phyloP scores from a whole-genome alignment of 2,888 invertebrate species.

The Plebejus argus region DNA sequence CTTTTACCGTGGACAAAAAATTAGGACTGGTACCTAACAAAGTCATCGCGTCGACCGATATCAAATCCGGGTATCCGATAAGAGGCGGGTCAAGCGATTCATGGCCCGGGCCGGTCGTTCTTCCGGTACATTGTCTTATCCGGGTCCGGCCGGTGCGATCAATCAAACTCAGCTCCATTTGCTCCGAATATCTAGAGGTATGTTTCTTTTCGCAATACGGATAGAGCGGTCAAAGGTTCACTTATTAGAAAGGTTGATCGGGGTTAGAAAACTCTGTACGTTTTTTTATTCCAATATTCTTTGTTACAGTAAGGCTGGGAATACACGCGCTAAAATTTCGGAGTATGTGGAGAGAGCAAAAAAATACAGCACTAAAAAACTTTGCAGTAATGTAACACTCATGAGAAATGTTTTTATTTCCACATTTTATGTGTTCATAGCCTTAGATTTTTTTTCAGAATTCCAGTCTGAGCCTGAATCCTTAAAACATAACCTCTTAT shows the following conservation, averaged over 20 bases:
- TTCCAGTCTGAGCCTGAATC: no score
- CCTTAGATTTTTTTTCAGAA: no score
- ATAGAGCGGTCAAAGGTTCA: background rate
- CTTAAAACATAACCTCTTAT: no score
- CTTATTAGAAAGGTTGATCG: background rate
- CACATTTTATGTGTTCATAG: no score
- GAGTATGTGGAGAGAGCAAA: background rate
- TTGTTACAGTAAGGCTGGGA: background rate
- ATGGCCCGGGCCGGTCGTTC: conserved; percentile 49
- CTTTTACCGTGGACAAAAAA: background rate
- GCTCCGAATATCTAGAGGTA: conserved; percentile 39
- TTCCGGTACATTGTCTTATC: conserved; percentile 71
- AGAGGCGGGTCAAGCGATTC: conserved; percentile 31
- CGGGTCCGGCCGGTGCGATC: conserved; percentile 54
- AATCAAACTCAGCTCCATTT: conserved; percentile 47
- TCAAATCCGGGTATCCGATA: conserved; percentile 13
- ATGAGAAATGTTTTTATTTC: no score
- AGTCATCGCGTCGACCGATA: conserved; percentile 1
- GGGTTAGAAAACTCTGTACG: background rate
- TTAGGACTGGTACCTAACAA: background rate
- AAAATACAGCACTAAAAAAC: background rate
- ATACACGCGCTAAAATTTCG: background rate
- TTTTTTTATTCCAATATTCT: background rate
- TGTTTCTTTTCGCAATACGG: conserved; percentile 13
- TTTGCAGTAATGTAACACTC: no score